These are phyloP conservation scores for Callipepla californica DNA, from an alignment of 2,113 vertebrate genomes.

Conservation along the genomic window DNA sequence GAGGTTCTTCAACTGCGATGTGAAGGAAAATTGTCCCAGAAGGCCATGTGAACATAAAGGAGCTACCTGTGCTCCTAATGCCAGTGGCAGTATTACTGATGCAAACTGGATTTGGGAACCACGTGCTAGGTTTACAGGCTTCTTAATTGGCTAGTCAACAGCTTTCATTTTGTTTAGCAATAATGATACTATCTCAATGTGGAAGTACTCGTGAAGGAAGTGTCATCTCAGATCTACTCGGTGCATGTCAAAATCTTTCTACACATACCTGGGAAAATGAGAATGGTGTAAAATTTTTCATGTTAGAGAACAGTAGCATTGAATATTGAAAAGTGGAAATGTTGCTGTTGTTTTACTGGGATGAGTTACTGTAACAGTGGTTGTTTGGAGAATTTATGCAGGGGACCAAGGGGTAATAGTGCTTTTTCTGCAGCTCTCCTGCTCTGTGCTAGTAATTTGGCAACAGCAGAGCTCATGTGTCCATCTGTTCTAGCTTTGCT, in stretches of 20 bases:
- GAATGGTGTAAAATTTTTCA: not conserved
- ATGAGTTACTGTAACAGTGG: not conserved
- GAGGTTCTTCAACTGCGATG: not conserved
- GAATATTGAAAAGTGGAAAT: not conserved
- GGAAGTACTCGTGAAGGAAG: not conserved
- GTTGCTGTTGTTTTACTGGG: not conserved
- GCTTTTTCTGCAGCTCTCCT: not conserved
- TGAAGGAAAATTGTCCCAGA: not conserved
- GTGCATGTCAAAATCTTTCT: not conserved
- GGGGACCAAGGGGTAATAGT: not conserved
- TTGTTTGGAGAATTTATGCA: not conserved
- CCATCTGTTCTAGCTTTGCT: not conserved
- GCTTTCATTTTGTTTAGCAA: not conserved
- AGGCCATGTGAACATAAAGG: accelerated
- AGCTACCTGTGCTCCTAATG: not conserved
- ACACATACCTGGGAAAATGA: not conserved
- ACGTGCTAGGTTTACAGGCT: not conserved
- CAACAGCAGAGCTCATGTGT: not conserved
- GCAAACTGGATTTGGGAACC: not conserved
- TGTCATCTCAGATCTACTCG: not conserved
- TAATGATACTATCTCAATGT: not conserved
- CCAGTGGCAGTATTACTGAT: not conserved
- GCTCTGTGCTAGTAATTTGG: not conserved
- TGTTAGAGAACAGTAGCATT: not conserved
- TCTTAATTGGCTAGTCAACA: not conserved